Percentiles rank a stretch among this genome's conserved stretches.
phyloP scores from a whole-genome alignment of 2,113 vertebrate species.

The Megaptera novaeangliae region DNA sequence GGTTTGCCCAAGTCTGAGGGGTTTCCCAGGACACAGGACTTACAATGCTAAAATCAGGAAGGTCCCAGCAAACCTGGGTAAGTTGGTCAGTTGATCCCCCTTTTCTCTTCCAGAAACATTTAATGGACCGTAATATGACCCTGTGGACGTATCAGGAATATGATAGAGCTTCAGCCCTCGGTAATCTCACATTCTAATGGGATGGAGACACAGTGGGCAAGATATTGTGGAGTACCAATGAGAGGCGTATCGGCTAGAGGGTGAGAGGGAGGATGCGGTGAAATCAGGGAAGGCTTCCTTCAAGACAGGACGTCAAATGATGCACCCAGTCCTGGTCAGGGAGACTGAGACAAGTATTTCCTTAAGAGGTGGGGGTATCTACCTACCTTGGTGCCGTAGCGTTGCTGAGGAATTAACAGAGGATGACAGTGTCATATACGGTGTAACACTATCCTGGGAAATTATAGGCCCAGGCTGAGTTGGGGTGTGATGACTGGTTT shows the following conservation, averaged over 20 bases:
- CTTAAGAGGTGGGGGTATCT: background rate
- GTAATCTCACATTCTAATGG: background rate
- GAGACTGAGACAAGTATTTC: background rate
- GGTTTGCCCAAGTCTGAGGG: background rate
- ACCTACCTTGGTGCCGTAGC: fast-evolving
- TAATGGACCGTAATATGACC: background rate
- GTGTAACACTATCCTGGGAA: background rate
- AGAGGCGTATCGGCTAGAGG: background rate
- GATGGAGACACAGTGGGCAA: background rate
- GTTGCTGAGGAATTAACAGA: background rate
- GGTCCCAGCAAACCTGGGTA: background rate
- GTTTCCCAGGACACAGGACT: background rate
- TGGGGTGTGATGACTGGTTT: background rate
- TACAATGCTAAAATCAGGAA: background rate
- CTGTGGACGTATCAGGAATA: background rate
- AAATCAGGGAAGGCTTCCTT: background rate
- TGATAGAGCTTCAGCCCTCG: background rate
- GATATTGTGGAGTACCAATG: background rate
- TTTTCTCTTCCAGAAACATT: background rate
- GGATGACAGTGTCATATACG: background rate
- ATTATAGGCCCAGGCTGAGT: background rate
- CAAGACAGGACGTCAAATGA: background rate
- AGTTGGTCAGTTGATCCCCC: background rate
- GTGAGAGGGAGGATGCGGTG: background rate
- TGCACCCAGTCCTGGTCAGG: background rate